A percentile compares a stretch with the other conserved stretches of the same genome.
Evolutionary conservation across 2,113 vertebrate species (phyloP).

Genomic region (Gymnarchus niloticus): DNA sequence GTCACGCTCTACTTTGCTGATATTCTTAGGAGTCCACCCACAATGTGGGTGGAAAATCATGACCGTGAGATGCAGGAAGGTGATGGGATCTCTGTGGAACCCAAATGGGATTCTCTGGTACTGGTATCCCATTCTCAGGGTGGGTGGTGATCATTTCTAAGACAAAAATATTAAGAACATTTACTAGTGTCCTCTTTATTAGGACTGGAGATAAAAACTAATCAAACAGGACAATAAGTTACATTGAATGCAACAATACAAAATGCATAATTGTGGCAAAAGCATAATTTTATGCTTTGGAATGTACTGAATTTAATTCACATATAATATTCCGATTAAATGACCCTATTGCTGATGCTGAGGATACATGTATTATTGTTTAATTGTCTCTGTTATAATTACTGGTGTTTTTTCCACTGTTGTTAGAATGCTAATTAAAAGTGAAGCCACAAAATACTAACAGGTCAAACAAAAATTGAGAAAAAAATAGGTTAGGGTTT

Average conservation of each 20-base stretch:
- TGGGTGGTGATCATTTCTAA: not conserved
- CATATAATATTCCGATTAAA: too few relatives aligned
- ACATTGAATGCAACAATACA: not conserved
- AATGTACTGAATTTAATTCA: not conserved
- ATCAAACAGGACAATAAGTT: not conserved
- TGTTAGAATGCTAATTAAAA: not conserved
- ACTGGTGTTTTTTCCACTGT: too few relatives aligned
- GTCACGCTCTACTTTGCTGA: not conserved
- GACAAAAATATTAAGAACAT: not conserved
- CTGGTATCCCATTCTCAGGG: not conserved
- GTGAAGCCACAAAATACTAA: not conserved
- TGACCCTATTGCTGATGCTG: not conserved
- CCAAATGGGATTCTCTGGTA: not conserved
- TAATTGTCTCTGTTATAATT: not conserved
- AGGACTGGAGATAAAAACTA: not conserved
- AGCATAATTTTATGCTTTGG: not conserved
- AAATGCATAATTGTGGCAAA: not conserved
- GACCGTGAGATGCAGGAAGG: not conserved
- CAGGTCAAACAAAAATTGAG: not conserved
- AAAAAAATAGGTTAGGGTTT: not conserved
- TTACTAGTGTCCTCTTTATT: not conserved
- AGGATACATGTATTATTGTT: not conserved
- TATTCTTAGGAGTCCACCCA: not conserved
- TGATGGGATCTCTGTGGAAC: too few relatives aligned
- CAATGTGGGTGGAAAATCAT: not conserved